A percentile compares a stretch with the other conserved stretches of the same genome.
phyloP scores from a whole-genome alignment of 1,140 invertebrate species.

The Sitophilus oryzae region DNA sequence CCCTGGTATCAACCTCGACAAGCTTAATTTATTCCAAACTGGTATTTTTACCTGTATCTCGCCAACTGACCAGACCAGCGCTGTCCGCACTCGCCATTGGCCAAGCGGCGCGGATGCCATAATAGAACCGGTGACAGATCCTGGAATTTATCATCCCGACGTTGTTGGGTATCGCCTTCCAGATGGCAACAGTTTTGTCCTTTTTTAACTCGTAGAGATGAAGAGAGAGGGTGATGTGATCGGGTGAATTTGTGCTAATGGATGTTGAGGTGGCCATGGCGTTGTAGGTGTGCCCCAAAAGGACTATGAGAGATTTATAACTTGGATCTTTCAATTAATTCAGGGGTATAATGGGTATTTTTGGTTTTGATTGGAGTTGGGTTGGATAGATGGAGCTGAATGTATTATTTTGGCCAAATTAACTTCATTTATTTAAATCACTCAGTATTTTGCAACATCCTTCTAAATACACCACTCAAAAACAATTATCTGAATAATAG shows the following conservation, averaged over 20 bases:
- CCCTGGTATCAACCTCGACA: too few species aligned
- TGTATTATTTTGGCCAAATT: neutral
- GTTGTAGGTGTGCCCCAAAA: neutral
- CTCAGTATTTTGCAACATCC: too few species aligned
- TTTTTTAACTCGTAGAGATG: too few species aligned
- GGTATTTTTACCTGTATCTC: neutral
- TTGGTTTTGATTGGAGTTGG: neutral
- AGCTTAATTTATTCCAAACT: neutral
- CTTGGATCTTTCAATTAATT: neutral
- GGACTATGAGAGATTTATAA: neutral
- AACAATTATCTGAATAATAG: too few species aligned
- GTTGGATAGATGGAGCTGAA: neutral
- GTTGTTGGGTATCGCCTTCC: neutral
- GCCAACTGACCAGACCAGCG: neutral
- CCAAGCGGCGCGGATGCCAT: neutral
- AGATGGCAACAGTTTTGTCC: too few species aligned
- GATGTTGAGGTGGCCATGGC: constrained; percentile 4
- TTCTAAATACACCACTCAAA: too few species aligned
- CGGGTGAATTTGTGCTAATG: too few species aligned
- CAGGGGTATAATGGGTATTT: neutral
- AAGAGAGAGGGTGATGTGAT: too few species aligned
- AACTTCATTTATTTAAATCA: too few species aligned
- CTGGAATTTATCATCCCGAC: neutral
- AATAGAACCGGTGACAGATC: neutral
- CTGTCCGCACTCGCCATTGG: neutral